phyloP scores from a whole-genome alignment of 2,888 invertebrate species.

The Euspilapteryx auroguttella region DNA sequence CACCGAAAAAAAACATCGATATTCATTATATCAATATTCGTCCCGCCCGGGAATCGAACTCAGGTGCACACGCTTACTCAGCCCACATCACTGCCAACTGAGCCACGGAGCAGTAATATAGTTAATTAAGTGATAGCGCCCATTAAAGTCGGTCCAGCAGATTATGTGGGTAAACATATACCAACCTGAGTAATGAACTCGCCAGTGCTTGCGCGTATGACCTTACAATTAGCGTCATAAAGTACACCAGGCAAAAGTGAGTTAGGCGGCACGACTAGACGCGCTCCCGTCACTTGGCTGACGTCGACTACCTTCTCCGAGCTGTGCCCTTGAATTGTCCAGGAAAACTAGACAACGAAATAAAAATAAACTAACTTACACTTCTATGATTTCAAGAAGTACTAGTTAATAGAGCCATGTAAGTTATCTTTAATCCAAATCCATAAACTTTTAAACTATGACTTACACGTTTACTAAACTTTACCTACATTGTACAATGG shows the following conservation, averaged over 20 bases:
- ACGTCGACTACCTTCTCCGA: slow-evolving; percentile 13
- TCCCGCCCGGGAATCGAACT: too few relatives aligned
- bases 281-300: slow-evolving; percentile 14
- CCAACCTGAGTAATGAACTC: slow-evolving; percentile 22
- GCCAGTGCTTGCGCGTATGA: slow-evolving; percentile 14
- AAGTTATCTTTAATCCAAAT: too few relatives aligned
- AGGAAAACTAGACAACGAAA: slow-evolving; percentile 25
- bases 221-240: slow-evolving; percentile 19
- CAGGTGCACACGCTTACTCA: too few relatives aligned
- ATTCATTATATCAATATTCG: too few relatives aligned
- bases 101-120: not conserved
- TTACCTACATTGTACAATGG: too few relatives aligned
- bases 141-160: too few relatives aligned
- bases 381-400: slow-evolving; percentile 3
- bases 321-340: slow-evolving; percentile 16
- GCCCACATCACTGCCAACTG: too few relatives aligned
- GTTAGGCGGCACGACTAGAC: slow-evolving; percentile 17
- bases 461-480: too few relatives aligned
- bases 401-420: slow-evolving; percentile 8
- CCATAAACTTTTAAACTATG: too few relatives aligned
- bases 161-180: not conserved
- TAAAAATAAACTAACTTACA: too few relatives aligned
- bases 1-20: too few relatives aligned
- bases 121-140: not conserved
- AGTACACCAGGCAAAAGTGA: slow-evolving; percentile 14